Conservation (phyloP, 2,888 invertebrate species). For the Drosophila siamana region DNA sequence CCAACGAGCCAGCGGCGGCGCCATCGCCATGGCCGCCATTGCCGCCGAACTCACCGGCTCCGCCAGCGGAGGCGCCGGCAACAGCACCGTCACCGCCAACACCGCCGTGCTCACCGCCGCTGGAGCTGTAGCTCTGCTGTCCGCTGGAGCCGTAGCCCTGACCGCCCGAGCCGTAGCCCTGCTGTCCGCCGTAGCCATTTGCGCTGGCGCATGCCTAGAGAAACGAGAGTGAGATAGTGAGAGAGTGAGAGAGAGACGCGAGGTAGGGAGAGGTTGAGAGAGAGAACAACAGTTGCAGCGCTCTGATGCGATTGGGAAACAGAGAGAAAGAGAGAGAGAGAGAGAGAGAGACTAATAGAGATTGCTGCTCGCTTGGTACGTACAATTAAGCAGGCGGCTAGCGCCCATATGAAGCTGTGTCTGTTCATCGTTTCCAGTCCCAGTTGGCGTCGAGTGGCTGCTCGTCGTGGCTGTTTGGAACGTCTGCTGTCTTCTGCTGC, state of each 20-base stretch:
- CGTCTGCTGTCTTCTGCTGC: constrained; percentile 76
- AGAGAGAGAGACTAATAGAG: not conserved
- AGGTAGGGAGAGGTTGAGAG: not conserved
- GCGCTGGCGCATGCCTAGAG: constrained; percentile 70
- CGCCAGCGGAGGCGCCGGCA: constrained; percentile 53
- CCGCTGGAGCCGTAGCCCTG: constrained; percentile 56
- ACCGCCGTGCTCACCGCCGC: constrained; percentile 13
- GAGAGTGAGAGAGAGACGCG: not conserved
- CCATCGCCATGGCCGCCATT: constrained; percentile 38
- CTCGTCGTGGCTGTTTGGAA: constrained; percentile 56
- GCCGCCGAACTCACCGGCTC: constrained; percentile 17
- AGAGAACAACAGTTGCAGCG: not conserved
- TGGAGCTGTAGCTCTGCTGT: constrained; percentile 43
- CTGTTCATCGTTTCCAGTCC: constrained; percentile 79
- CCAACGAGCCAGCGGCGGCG: constrained; percentile 39
- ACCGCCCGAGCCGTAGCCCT: constrained; percentile 53
- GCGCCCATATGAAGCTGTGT: constrained; percentile 77
- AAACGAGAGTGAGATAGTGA: not conserved
- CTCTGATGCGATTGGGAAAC: no score
- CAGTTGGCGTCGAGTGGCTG: constrained; percentile 60
- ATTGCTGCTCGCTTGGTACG: constrained; percentile 53
- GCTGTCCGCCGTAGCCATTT: constrained; percentile 57
- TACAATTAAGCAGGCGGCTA: constrained; percentile 83
- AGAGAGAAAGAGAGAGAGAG: no score
- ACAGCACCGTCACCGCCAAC: constrained; percentile 52